phyloP scores from a whole-genome alignment of 2,797 vertebrate species.

The Babyrousa celebensis region DNA sequence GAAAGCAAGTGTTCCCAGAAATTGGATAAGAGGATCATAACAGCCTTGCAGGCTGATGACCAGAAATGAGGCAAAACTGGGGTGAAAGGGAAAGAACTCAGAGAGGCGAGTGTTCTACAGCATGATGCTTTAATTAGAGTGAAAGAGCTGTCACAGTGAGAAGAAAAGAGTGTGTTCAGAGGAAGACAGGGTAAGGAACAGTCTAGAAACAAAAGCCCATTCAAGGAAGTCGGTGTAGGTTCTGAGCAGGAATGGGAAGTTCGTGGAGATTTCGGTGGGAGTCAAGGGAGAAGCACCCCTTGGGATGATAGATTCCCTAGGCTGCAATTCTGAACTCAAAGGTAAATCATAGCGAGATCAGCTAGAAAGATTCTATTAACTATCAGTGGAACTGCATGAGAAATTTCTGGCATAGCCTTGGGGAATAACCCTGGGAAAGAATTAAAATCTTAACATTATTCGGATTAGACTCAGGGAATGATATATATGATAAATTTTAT shows the following conservation, averaged over 20 bases:
- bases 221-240: constrained; percentile 11
- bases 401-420: not conserved
- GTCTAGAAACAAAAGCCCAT: constrained; percentile 37
- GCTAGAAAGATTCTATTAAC: not conserved
- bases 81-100: constrained; percentile 3
- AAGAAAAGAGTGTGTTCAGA: not conserved
- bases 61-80: not conserved
- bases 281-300: not conserved
- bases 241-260: constrained; percentile 41
- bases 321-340: not conserved
- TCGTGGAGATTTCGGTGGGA: not conserved
- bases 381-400: constrained; percentile 5
- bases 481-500: constrained; percentile 27
- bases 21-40: not conserved
- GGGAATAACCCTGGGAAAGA: constrained; percentile 18
- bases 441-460: constrained; percentile 26
- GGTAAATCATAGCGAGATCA: not conserved
- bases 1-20: constrained; percentile 65
- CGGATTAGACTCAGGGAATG: not conserved
- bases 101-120: not conserved
- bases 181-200: not conserved
- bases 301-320: not conserved
- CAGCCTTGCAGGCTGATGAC: constrained; percentile 7
- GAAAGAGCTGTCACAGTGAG: not conserved
- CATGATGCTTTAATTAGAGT: not conserved